Conservation (phyloP, 37 sponge, comb jelly and placozoan genomes). For the Halisarca cf. caerulea region DNA sequence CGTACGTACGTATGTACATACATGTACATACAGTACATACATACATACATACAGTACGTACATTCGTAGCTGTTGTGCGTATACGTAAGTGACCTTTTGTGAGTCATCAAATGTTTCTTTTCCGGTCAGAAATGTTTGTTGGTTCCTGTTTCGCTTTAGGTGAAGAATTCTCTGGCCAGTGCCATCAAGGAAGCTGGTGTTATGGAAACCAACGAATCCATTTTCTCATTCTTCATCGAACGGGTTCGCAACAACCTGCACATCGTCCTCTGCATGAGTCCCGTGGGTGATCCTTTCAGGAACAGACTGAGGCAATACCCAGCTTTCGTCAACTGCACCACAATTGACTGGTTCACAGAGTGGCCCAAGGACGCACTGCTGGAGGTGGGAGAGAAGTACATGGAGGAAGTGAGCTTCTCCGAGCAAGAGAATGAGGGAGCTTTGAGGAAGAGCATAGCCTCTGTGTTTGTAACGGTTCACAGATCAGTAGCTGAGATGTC, state of each 20-base stretch:
- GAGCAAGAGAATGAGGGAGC: constrained; percentile 27
- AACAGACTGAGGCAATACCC: constrained; percentile 96
- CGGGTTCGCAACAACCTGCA: constrained; percentile 94
- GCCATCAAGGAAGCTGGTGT: constrained; percentile 86
- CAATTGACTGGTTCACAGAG: constrained; percentile 99
- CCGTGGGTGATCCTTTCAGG: constrained; percentile 98
- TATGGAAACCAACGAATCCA: constrained; percentile 75
- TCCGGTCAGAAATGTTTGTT: neutral
- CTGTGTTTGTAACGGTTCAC: constrained; percentile 90
- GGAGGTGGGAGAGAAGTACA: constrained; percentile 93
- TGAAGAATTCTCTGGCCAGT: constrained; percentile 59
- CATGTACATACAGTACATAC: neutral
- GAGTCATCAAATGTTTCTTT: neutral
- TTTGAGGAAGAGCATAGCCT: constrained; percentile 72
- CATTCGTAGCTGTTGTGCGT: neutral
- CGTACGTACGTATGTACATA: neutral
- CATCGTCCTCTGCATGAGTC: constrained; percentile 96
- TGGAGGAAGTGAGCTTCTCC: constrained; percentile 84
- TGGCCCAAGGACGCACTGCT: constrained; percentile 98
- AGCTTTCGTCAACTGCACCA: constrained; percentile 98
- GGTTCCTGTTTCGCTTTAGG: constrained; percentile 57
- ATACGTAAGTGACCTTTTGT: neutral
- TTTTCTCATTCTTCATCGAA: constrained; percentile 91
- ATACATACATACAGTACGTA: neutral
- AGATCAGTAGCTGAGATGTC: constrained; percentile 93